Base-by-base conservation (phyloP, 2,888 invertebrate species). In the Drosophila picticornis region DNA sequence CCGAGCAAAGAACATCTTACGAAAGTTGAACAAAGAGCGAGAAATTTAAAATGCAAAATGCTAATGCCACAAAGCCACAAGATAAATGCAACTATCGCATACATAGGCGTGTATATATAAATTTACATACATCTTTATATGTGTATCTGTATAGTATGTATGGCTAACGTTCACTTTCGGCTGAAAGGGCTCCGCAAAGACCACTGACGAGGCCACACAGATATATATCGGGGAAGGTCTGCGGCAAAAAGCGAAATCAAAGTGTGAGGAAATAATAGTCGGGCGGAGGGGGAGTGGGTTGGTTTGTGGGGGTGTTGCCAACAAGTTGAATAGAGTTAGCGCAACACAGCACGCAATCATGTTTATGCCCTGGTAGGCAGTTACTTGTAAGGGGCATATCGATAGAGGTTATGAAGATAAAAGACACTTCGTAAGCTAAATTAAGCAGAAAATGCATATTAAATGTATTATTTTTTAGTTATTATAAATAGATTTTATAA, bases 41-140 rank as follows among this genome's bases (percentile, higher is more conserved):
- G 64, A 55, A 75, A 80, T 72, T 70, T 62, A 31, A 82, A 85
- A 86, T 81, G 86, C 75, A 84, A 86, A 90, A 89, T 83, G 88
- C 79, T 73, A 84, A 90, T 90, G 74, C 74, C 77, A 25, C 46
- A 61, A 74, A 74, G 77, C 78, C 72, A 75, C 73, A 51, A 77
- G 76, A 80, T 72, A 72, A 77, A 81, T 77, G 77, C 68, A 72
- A 61, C 59, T 59, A 66, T 69, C 34, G 63, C 32, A 48, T 11
- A 29, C 38, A 29, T 38, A 36, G 38, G 16, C 57, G 67, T 19
- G 43, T 67, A 77, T 40, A 52, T 43, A 22, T n/a, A 31, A 25
- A 36, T 53, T 32, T 46, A 22, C 38, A 34, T 36, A 25, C 55
- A 32, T 10, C 46, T n/a, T n/a, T n/a, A n/a, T 13, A 27, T 27